Percentiles rank a stretch among this genome's conserved stretches.
These are phyloP conservation scores for Amiota communis DNA, from an alignment of 2,888 invertebrate species.

Conservation along the genomic window DNA sequence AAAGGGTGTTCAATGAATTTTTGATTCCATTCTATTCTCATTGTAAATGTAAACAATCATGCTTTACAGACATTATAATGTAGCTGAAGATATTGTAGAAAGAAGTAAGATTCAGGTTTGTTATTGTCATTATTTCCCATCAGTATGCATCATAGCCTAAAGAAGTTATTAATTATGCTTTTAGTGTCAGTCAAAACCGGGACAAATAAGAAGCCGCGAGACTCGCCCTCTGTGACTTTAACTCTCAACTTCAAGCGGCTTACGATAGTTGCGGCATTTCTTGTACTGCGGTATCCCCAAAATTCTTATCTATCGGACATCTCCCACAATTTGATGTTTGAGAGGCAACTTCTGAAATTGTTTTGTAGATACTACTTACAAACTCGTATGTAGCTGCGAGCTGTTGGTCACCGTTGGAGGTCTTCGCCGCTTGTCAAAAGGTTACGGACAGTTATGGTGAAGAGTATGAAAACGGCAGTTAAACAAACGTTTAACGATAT, in stretches of 20 bases:
- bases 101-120: no score
- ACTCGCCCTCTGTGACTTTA: no score
- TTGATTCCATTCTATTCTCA: no score
- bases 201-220: conserved; percentile 5
- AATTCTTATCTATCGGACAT: conserved; percentile 51
- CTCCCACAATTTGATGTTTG: conserved; percentile 46
- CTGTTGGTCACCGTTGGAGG: conserved; percentile 40
- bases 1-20: no score
- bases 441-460: conserved; percentile 34
- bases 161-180: conserved; percentile 44
- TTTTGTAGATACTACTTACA: conserved; percentile 30
- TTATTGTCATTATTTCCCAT: conserved; percentile 4
- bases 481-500: conserved; percentile 63
- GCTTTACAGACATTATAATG: no score
- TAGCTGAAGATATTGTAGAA: no score
- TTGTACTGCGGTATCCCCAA: conserved; percentile 39
- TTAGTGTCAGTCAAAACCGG: conserved; percentile 26
- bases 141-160: conserved; percentile 31
- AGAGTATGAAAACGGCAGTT: conserved; percentile 52
- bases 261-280: no score
- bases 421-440: conserved; percentile 34
- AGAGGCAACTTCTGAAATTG: conserved; percentile 56
- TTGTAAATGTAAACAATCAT: no score
- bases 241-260: no score
- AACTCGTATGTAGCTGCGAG: conserved; percentile 37